phyloP scores from a whole-genome alignment of 2,888 invertebrate species.

The Holacanthella duospinosa region DNA sequence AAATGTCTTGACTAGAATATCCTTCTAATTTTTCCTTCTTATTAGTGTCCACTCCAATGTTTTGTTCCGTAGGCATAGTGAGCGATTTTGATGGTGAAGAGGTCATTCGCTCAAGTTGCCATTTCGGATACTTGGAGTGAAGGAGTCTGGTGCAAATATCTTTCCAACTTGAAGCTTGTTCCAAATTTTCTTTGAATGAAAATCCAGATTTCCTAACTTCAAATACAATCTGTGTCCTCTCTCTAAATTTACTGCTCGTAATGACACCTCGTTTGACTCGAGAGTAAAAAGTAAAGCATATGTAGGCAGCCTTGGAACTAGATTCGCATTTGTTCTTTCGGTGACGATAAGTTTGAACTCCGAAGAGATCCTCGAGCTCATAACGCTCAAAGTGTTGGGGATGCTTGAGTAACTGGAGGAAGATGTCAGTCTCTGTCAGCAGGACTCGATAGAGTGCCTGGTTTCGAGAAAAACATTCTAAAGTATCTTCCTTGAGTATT shows the following conservation, averaged over 20 bases:
- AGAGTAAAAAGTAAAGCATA: constrained; percentile 34
- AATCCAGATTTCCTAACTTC: constrained; percentile 24
- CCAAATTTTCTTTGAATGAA: constrained; percentile 28
- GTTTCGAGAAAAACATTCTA: constrained; percentile 27
- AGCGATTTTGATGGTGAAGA: no score
- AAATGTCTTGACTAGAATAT: neutral
- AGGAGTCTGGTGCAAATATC: constrained; percentile 19
- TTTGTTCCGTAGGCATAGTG: no score
- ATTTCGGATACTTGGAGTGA: constrained; percentile 21
- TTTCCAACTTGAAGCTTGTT: constrained; percentile 30
- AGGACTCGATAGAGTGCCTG: constrained; percentile 24
- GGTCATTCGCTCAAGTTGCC: constrained; percentile 12
- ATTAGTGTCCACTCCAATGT: no score
- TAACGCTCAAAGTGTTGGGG: constrained; percentile 20
- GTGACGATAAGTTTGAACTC: constrained; percentile 30
- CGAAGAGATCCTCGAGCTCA: constrained; percentile 30
- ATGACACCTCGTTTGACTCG: constrained; percentile 23
- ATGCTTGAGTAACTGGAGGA: constrained; percentile 19
- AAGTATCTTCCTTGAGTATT: constrained; percentile 29
- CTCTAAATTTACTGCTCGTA: constrained; percentile 19
- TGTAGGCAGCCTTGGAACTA: constrained; percentile 18
- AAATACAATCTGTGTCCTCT: constrained; percentile 28
- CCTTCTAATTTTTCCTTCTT: neutral
- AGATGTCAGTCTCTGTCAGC: constrained; percentile 22
- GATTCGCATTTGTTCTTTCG: constrained; percentile 11